Percentiles rank a stretch among this genome's conserved stretches.
These are phyloP conservation scores for Nematostella vectensis DNA, from an alignment of 92 coral and sea anemone species.

Conservation along the genomic window DNA sequence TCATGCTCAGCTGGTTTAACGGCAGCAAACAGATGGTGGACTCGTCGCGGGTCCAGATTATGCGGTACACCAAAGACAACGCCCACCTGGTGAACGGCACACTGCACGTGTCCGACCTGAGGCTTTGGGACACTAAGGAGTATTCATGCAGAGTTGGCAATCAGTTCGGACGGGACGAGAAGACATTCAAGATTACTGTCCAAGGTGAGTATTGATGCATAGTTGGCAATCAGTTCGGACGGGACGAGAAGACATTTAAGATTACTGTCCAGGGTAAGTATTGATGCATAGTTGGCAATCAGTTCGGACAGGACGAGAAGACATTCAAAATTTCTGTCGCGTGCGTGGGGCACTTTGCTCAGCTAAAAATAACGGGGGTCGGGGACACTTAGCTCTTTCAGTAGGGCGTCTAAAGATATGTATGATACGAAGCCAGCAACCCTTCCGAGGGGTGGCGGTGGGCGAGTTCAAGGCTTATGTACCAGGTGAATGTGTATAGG, in stretches of 20 bases:
- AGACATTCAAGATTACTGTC: conserved; percentile 43
- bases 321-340: conserved; percentile 48
- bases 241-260: conserved; percentile 35
- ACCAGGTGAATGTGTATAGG: too few species aligned
- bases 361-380: too few species aligned
- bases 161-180: conserved; percentile 52
- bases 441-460: too few species aligned
- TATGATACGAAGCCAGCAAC: too few species aligned
- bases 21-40: conserved; percentile 30
- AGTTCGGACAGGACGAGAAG: conserved; percentile 54
- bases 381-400: too few species aligned
- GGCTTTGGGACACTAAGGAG: conserved; percentile 53
- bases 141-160: conserved; percentile 75
- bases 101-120: conserved; percentile 40
- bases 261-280: conserved; percentile 81
- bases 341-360: too few species aligned
- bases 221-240: conserved; percentile 65
- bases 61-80: neutral
- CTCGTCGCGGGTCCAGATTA: conserved; percentile 33
- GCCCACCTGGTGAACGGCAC: conserved; percentile 53
- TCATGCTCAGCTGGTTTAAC: conserved; percentile 55
- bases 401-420: too few species aligned
- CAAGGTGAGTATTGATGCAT: conserved; percentile 86
- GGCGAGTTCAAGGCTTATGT: too few species aligned
- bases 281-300: conserved; percentile 66